phyloP scores from a whole-genome alignment of 2,888 invertebrate genomes.

The Amphipoea lucens region DNA sequence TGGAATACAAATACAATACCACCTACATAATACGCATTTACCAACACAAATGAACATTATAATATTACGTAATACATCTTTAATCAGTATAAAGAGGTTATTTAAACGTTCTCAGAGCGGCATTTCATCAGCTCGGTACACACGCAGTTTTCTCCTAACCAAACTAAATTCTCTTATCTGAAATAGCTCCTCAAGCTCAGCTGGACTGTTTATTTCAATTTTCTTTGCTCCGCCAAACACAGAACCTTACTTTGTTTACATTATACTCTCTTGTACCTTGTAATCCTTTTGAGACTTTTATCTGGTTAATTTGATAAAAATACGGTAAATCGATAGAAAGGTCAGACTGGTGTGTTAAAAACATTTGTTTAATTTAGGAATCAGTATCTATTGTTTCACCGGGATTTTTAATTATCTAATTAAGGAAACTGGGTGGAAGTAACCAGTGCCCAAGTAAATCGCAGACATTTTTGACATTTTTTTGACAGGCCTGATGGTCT shows the following conservation, averaged over 20 bases:
- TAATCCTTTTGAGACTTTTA: conserved; percentile 25
- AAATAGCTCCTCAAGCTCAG: conserved; percentile 55
- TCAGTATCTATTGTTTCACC: background rate
- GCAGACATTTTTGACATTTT: too few species aligned
- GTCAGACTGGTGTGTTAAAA: background rate
- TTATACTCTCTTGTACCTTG: conserved; percentile 28
- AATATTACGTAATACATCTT: background rate
- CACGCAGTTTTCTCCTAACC: conserved; percentile 29
- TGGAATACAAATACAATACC: background rate
- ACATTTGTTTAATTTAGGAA: background rate
- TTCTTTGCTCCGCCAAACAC: conserved; percentile 50
- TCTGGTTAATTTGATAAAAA: background rate
- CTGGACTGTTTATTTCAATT: conserved; percentile 63
- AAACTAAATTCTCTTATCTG: conserved; percentile 52
- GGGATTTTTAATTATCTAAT: background rate
- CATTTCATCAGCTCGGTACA: conserved; percentile 6
- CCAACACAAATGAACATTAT: background rate
- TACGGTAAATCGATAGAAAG: background rate
- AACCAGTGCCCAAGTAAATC: conserved; percentile 12
- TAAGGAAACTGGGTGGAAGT: background rate
- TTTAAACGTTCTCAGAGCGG: conserved; percentile 7
- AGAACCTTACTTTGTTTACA: conserved; percentile 57
- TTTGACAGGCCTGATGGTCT: too few species aligned
- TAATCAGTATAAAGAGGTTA: background rate
- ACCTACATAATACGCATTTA: background rate